Percentiles rank a stretch among this genome's conserved stretches.
phyloP scores from a whole-genome alignment of 2,888 invertebrate genomes.

The Rotaria macrura region DNA sequence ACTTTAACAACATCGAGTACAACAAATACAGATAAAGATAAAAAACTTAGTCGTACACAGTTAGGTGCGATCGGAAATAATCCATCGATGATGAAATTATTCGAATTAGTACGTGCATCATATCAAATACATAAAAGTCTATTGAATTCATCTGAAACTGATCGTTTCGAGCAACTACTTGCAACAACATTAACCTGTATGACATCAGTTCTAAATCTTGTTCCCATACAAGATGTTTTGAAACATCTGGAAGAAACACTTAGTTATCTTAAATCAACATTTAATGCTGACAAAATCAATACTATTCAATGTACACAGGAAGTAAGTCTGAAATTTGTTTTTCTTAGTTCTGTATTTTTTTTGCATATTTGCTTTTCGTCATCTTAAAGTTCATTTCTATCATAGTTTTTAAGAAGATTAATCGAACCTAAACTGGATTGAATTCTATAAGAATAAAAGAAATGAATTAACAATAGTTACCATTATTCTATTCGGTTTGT shows the following conservation, averaged over 20 bases:
- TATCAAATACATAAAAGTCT: not conserved
- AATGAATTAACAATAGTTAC: too few relatives aligned
- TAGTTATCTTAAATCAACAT: constrained; percentile 9
- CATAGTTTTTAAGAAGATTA: too few relatives aligned
- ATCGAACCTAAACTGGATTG: too few relatives aligned
- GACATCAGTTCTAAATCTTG: not conserved
- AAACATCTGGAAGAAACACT: constrained; percentile 7
- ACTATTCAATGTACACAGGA: constrained; percentile 18
- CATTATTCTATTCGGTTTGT: too few relatives aligned
- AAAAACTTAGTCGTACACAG: not conserved
- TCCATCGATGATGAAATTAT: constrained; percentile 15
- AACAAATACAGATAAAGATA: not conserved
- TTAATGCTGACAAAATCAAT: not conserved
- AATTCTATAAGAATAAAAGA: too few relatives aligned
- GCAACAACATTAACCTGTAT: not conserved
- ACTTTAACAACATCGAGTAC: not conserved
- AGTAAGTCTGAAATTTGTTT: too few relatives aligned
- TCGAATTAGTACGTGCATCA: not conserved
- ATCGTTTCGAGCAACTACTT: not conserved
- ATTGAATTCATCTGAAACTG: not conserved
- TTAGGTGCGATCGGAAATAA: not conserved
- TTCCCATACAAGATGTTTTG: not conserved
- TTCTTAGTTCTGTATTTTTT: too few relatives aligned
- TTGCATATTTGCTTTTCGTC: too few relatives aligned
- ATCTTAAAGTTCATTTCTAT: too few relatives aligned